Base-by-base conservation (phyloP, 2,797 vertebrate genomes). In the Pseudomugil tenellus region DNA sequence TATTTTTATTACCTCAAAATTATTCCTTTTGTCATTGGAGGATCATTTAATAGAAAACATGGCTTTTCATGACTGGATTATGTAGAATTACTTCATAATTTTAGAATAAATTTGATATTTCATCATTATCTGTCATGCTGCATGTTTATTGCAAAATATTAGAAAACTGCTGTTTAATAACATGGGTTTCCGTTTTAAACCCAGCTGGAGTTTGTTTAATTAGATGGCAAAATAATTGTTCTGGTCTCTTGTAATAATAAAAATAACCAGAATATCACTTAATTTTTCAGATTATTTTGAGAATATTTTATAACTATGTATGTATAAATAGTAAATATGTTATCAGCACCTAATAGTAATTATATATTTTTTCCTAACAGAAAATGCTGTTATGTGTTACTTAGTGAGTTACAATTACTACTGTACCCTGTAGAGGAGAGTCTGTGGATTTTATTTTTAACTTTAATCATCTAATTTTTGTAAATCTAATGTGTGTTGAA, bases 41-140 rank as follows among this genome's bases (percentile, higher is more conserved):
- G 9, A 56, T 35, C 21, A 59, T 21, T 46, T 57, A 5, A 67
- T 2, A 53, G 16, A 59, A 55, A 68, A 58, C 32, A 2, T 34
- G 43, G 41, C 25, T 54, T 62, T 41, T 64, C 34, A 28, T 19
- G 37, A 49, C 32, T 9, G 9, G 39, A 60, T 21, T 13, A 19
- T 14, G 11, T 8, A 25, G 48, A 55, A 25, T 0, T 17, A 7
- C 25, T 31, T 11, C 32, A 28, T 16, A 41, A 6, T 11, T 48
- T 23, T 23, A 23, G 46, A 46, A 23, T 48, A 23, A 1, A 9
- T 7, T 46, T n/a, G 7, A 48, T 48, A 23, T 48, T 23, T 48
- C 46, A 48, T 48, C 32, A 17, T 37, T 35, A 37, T 3, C 11
- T 14, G 10, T 16, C n/a, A 37, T 26, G n/a, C 14, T 58, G 4